phyloP scores from a whole-genome alignment of 23 tunicate genomes.

The Ciona savignyi region DNA sequence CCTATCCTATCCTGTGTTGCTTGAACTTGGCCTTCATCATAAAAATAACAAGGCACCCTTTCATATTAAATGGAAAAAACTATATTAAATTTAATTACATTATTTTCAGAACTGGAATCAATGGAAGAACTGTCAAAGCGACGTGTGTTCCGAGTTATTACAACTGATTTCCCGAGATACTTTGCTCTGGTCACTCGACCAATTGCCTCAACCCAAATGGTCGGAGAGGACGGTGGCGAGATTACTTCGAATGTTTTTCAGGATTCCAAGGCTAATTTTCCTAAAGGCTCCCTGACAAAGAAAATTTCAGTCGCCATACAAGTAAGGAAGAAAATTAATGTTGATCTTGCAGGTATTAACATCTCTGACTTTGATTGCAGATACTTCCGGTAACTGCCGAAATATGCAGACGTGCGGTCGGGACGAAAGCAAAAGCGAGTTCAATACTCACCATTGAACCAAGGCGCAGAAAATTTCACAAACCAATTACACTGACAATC shows the following conservation, averaged over 20 bases:
- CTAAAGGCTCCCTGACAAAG: slow-evolving; percentile 83
- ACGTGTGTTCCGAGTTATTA: slow-evolving; percentile 75
- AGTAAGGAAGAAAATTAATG: too few species aligned
- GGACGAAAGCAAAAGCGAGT: slow-evolving; percentile 79
- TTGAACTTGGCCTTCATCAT: background rate
- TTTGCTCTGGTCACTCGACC: slow-evolving; percentile 94
- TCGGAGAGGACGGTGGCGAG: slow-evolving; percentile 81
- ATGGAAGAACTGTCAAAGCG: slow-evolving; percentile 46
- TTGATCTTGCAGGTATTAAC: too few species aligned
- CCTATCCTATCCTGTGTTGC: background rate
- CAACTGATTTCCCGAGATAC: slow-evolving; percentile 83
- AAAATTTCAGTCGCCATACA: slow-evolving; percentile 85
- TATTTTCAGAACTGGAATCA: background rate
- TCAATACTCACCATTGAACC: slow-evolving; percentile 97
- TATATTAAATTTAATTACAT: background rate
- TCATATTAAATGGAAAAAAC: too few species aligned
- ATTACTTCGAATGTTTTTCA: slow-evolving; percentile 35
- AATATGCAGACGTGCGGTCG: slow-evolving; percentile 61
- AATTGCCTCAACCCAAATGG: slow-evolving; percentile 32
- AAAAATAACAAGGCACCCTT: too few species aligned
- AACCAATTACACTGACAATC: slow-evolving; percentile 65
- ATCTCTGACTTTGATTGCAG: slow-evolving; percentile 23
- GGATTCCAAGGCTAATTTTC: slow-evolving; percentile 52
- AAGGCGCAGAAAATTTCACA: slow-evolving; percentile 95
- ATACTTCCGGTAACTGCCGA: slow-evolving; percentile 62